Percentiles rank a stretch among this genome's conserved stretches.
Evolutionary conservation across 2,888 invertebrate species (phyloP).

Genomic region (Drosophila kanekoi): DNA sequence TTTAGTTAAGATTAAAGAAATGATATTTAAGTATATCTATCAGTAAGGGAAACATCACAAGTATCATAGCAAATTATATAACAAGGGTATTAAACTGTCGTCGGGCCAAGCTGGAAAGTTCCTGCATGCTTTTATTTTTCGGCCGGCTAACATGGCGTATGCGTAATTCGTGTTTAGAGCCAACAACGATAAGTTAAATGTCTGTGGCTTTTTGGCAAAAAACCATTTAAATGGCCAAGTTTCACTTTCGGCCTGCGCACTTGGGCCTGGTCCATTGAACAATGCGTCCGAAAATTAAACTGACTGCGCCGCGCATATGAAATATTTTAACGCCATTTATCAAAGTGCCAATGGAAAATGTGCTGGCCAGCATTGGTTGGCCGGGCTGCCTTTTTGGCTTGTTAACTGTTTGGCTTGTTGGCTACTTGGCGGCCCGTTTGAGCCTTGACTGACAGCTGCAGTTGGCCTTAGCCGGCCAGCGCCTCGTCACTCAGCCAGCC

Average conservation of each 20-base stretch:
- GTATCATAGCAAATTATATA: no score
- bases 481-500: conserved; percentile 32
- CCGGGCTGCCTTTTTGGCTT: conserved; percentile 5
- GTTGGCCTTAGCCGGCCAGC: conserved; percentile 41
- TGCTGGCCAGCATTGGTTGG: conserved; percentile 32
- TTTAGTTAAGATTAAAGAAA: no score
- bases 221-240: conserved; percentile 35
- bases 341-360: conserved; percentile 65
- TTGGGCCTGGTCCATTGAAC: conserved; percentile 33
- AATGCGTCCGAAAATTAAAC: conserved; percentile 56
- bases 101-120: background rate
- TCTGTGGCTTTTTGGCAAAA: conserved; percentile 7
- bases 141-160: conserved; percentile 36
- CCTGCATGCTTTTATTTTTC: background rate
- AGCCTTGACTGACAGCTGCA: conserved; percentile 56
- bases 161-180: conserved; percentile 38
- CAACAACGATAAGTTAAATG: conserved; percentile 38
- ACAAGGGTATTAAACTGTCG: conserved; percentile 3
- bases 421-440: conserved; percentile 59
- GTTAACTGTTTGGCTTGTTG: conserved; percentile 23
- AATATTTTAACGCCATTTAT: conserved; percentile 79
- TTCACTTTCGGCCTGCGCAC: conserved; percentile 39
- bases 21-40: no score
- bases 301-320: conserved; percentile 52
- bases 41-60: no score